Evolutionary conservation across 1,140 invertebrate genomes (phyloP), one percentile per base, ranked within the genome.

Genomic region (Drosophila rufa): DNA sequence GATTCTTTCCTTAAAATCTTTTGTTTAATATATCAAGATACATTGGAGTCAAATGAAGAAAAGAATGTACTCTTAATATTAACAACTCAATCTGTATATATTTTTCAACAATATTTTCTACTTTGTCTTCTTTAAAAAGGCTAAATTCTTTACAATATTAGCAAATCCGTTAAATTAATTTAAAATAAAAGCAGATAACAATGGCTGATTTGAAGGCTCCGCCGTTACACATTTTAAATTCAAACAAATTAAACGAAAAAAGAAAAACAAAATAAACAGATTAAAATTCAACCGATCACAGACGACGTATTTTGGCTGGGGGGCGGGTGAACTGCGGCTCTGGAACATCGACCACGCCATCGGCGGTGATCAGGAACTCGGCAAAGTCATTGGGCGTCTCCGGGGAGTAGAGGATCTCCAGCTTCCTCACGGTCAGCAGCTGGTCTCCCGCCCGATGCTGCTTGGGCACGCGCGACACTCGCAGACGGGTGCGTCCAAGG

Each of bases 401-500:
- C 0, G 93, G 93, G 0, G 93, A 89, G 75, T 93, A 94, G 19
- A 93, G 66, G n/a, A 94, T 80, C 82, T 93, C 84, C 12, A 93
- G 56, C 17, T 79, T 89, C 3, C 92, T 73, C 9, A 92, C 84
- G 0, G 84, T 85, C 1, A 90, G 53, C 46, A 91, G 12, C 17
- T 86, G 48, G 58, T 82, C 91, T 7, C 46, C 70, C 12, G 91
- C 50, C n/a, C 74, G 75, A 36, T 81, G 55, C 67, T 82, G 86
- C 22, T 91, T 89, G 27, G 92, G 78, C 50, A 77, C 80, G 82
- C 92, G 94, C 8, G 93, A 93, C 12, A 96, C 92, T 65, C 94
- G 91, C 43, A 96, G 92, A 14, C 96, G 94, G 58, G 94, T 95
- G 6, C 95, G 96, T 11, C 96, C 93, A 51, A 96, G 93, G 91